Evolutionary conservation across 2,888 invertebrate genomes (phyloP).

Genomic region (Dynastes hyllus): DNA sequence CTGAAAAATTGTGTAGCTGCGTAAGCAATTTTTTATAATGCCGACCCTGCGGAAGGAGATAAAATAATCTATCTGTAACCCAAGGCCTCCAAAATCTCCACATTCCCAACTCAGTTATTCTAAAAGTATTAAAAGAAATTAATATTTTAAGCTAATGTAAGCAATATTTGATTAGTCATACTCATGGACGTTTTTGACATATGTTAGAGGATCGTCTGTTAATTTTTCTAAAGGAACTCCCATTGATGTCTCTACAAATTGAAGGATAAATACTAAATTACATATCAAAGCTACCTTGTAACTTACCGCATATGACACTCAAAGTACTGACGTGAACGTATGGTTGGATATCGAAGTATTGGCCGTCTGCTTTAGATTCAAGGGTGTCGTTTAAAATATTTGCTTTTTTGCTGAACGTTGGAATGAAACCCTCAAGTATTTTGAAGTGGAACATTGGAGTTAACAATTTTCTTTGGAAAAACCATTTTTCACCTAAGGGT

Average conservation of each 20-base stretch:
- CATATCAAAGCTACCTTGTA: background rate
- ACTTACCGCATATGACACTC: constrained; percentile 65
- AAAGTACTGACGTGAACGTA: constrained; percentile 62
- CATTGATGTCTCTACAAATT: constrained; percentile 53
- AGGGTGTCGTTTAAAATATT: constrained; percentile 55
- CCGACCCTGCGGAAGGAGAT: constrained; percentile 25
- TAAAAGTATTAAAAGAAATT: background rate
- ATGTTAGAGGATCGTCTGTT: constrained; percentile 16
- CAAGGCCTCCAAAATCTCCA: constrained; percentile 34
- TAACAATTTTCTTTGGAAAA: constrained; percentile 60
- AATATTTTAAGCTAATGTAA: background rate
- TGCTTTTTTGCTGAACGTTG: constrained; percentile 63
- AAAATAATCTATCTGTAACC: constrained; percentile 22
- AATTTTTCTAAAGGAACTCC: constrained; percentile 39
- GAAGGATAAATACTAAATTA: too few relatives aligned
- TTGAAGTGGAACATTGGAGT: constrained; percentile 65
- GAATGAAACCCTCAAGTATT: constrained; percentile 62
- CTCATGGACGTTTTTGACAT: constrained; percentile 26
- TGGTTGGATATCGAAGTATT: constrained; percentile 63
- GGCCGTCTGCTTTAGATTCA: constrained; percentile 56
- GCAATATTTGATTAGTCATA: constrained; percentile 1
- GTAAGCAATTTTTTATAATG: constrained; percentile 28
- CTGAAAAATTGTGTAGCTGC: constrained; percentile 40
- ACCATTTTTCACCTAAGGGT: constrained; percentile 60
- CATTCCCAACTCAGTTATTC: constrained; percentile 29